Percentiles rank a stretch among this genome's conserved stretches.
phyloP scores from a whole-genome alignment of 2,113 vertebrate genomes.

The Callaeas wilsoni region DNA sequence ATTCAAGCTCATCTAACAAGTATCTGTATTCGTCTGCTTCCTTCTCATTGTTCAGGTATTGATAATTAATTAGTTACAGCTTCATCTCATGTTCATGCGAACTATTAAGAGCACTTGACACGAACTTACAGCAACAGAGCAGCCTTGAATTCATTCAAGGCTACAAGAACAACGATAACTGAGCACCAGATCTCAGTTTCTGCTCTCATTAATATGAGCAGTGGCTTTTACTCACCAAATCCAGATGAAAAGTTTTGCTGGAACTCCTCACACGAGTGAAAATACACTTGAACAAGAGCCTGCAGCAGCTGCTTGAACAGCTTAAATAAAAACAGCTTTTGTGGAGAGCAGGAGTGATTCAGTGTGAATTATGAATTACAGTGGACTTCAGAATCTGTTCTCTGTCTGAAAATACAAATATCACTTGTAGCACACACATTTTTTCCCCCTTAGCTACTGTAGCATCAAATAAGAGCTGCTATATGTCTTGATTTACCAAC shows the following conservation, averaged over 20 bases:
- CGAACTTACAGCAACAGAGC: neutral
- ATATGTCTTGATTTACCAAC: conserved; percentile 70
- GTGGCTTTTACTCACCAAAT: neutral
- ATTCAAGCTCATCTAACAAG: neutral
- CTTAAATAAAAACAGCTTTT: neutral
- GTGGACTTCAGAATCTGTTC: conserved; percentile 5
- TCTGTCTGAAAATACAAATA: conserved; percentile 14
- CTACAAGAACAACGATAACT: neutral
- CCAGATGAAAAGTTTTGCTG: neutral
- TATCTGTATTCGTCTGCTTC: neutral
- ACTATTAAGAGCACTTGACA: neutral
- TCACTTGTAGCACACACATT: neutral
- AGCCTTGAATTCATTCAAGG: neutral
- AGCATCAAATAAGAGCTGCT: conserved; percentile 51
- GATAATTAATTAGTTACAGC: neutral
- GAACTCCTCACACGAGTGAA: neutral
- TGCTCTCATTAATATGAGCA: neutral
- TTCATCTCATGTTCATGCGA: neutral
- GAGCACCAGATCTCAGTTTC: neutral
- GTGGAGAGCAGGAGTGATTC: neutral
- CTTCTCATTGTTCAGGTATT: neutral
- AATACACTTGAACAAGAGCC: neutral
- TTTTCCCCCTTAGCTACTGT: neutral
- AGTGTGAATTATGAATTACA: neutral
- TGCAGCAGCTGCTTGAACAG: neutral